phyloP scores from a whole-genome alignment of 2,888 invertebrate species.

The Aspidiotus rigidus region DNA sequence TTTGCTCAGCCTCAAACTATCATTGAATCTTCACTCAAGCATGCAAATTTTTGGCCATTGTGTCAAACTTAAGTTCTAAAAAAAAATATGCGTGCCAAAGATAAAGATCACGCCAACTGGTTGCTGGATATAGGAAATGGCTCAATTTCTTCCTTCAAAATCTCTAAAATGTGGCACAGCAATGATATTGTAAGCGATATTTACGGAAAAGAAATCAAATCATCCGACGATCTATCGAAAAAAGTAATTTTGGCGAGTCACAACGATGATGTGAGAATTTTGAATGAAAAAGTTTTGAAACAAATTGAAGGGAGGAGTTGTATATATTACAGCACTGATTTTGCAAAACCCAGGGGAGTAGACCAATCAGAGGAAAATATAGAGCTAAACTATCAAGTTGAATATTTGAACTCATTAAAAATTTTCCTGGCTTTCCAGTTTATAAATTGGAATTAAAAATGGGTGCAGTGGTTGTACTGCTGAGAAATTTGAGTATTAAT shows the following conservation, averaged over 20 bases:
- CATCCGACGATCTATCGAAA: background rate
- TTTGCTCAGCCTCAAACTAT: conserved; percentile 22
- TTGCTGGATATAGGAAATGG: conserved; percentile 32
- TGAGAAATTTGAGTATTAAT: too few relatives aligned
- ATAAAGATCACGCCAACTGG: conserved; percentile 26
- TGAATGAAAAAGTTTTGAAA: background rate
- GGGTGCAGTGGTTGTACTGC: background rate
- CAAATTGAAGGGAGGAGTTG: background rate
- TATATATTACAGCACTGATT: background rate
- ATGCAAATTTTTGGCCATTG: conserved; percentile 29
- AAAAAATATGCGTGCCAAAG: too few relatives aligned
- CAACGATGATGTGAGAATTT: background rate
- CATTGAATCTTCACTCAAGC: conserved; percentile 26
- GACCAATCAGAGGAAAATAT: conserved; percentile 1
- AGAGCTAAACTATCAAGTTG: background rate
- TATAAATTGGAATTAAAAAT: background rate
- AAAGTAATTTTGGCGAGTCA: conserved; percentile 2
- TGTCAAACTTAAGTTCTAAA: conserved; percentile 29
- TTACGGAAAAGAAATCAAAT: background rate
- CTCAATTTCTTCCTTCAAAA: background rate
- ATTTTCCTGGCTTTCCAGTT: background rate
- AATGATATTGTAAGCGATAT: background rate
- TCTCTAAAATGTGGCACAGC: background rate
- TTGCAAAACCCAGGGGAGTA: background rate
- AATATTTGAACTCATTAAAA: background rate